phyloP scores from a whole-genome alignment of 2,888 invertebrate genomes.

The Helobdella robusta region DNA sequence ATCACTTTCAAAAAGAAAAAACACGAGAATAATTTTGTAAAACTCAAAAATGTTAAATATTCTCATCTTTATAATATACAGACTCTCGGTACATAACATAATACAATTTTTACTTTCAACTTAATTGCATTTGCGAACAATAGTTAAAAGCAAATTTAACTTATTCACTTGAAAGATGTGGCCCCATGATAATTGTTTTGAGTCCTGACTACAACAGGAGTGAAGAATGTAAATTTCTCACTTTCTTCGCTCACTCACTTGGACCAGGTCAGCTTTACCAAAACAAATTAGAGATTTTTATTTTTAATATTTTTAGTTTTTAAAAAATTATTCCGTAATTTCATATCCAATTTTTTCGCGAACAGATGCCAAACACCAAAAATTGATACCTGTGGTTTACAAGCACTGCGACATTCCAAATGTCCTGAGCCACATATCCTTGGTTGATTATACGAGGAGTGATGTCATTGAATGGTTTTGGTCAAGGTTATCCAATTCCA shows the following conservation, averaged over 20 bases:
- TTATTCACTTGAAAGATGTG: too few species aligned
- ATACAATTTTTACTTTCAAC: too few species aligned
- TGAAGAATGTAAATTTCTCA: conserved; percentile 66
- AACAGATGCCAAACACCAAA: conserved; percentile 42
- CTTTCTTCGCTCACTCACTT: conserved; percentile 68
- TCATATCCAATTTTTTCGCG: not conserved
- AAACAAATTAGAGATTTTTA: not conserved
- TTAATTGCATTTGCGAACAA: too few species aligned
- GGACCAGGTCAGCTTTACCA: conserved; percentile 56
- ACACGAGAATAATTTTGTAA: too few species aligned
- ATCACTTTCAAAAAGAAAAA: too few species aligned
- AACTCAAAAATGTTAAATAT: too few species aligned
- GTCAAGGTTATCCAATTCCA: conserved; percentile 71
- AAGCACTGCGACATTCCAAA: conserved; percentile 36
- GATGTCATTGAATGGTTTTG: conserved; percentile 54
- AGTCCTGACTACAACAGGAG: conserved; percentile 68
- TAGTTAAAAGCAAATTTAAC: too few species aligned
- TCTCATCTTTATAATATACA: too few species aligned
- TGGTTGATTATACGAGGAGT: conserved; percentile 41
- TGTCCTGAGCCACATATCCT: conserved; percentile 39
- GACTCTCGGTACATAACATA: too few species aligned
- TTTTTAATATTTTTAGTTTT: conserved; percentile 4
- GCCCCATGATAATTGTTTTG: conserved; percentile 66
- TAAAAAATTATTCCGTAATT: not conserved
- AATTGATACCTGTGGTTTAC: conserved; percentile 42